Evolutionary conservation across 2,888 invertebrate species (phyloP), one percentile per base, ranked within the genome.

Genomic region (Scaptomyza caliginosa): DNA sequence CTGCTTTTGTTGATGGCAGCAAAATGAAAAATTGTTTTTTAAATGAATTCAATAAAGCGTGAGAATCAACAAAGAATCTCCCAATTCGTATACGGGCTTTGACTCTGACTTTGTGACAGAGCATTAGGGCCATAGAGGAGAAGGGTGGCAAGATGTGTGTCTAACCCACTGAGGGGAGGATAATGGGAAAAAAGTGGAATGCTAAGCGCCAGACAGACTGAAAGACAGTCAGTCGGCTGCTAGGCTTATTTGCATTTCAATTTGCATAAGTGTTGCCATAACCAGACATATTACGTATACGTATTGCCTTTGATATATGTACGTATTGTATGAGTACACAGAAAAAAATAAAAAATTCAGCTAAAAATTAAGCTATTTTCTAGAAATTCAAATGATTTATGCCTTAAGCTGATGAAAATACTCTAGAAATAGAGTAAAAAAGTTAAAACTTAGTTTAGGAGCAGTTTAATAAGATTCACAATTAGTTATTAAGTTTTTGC

Each of bases 21-120:
- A 52, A 71, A 76, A 83, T 83, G 84, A 84, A 77, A 86, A 86
- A 84, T 84, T 78, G 86, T 72, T 84, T 84, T 84, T 86, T 86
- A 86, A 84, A 86, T 81, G 86, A 84, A 84, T 84, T 84, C 84
- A 84, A 84, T 84, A 86, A 84, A 84, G 78, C 84, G 71, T 75
- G 78, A 52, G 65, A 72, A 60, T 48, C 67, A 63, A 67, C 70
- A 74, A 71, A 32, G 45, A 49, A 64, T 43, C 43, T 51, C 7
- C 5, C 28, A 60, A 59, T 66, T 65, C 65, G 48, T 42, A 55
- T 43, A 34, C 24, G 65, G 38, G 42, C 49, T 32, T n/a, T n/a
- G 26, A 0, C 8, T 16, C 16, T 40, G 51, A 48, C 59, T 50
- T 58, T 58, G 58, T 30, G 72, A 42, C 48, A 28, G 8, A 8